phyloP scores from a whole-genome alignment of 1,140 invertebrate genomes.

The Sycophaga agraensis region DNA sequence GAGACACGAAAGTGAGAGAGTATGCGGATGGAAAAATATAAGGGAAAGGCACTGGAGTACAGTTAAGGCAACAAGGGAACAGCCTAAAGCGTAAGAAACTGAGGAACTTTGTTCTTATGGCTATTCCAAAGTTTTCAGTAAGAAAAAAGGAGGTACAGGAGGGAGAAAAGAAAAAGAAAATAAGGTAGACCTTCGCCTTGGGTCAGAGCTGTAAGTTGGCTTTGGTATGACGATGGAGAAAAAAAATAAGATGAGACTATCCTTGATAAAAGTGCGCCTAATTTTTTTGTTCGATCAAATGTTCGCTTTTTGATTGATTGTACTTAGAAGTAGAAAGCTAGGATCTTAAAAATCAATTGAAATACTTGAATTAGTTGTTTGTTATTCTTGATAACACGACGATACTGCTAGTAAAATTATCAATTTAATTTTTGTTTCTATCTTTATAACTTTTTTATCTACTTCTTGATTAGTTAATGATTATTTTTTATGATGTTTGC shows the following conservation, averaged over 20 bases:
- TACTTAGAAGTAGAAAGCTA: conserved; percentile 26
- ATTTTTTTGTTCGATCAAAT: background rate
- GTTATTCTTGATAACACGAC: too few relatives aligned
- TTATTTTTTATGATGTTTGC: too few relatives aligned
- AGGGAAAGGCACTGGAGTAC: background rate
- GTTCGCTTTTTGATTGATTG: conserved; percentile 24
- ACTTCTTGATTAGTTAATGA: too few relatives aligned
- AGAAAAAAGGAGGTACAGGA: background rate
- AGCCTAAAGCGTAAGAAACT: conserved; percentile 26
- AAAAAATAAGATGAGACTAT: conserved; percentile 20
- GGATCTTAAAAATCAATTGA: too few relatives aligned
- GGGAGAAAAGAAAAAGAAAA: conserved; percentile 5
- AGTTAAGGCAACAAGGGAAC: conserved; percentile 15
- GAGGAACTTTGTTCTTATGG: conserved; percentile 31
- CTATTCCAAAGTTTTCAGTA: conserved; percentile 23
- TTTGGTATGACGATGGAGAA: conserved; percentile 1
- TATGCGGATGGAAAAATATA: conserved; percentile 9
- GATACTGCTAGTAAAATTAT: too few relatives aligned
- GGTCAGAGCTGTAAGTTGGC: conserved; percentile 10
- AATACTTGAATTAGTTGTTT: too few relatives aligned
- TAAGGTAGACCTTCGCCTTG: conserved; percentile 2
- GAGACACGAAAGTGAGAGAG: background rate
- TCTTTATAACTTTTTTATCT: too few relatives aligned
- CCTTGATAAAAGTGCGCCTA: conserved; percentile 17
- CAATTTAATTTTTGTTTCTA: too few relatives aligned